phyloP scores from a whole-genome alignment of 2,888 invertebrate genomes.

The Spilarctia lutea region DNA sequence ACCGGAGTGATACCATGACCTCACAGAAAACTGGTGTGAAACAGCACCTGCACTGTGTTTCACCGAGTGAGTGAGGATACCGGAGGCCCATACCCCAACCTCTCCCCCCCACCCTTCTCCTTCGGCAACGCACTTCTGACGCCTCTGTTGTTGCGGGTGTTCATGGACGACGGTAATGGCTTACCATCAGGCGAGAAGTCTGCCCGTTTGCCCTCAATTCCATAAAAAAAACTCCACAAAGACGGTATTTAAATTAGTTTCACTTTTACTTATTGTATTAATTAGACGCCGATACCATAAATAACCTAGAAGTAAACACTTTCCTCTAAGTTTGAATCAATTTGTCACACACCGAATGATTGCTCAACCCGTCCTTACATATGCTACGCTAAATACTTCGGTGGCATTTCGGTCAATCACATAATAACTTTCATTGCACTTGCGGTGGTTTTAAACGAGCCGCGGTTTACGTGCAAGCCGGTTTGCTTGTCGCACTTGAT shows the following conservation, averaged over 20 bases:
- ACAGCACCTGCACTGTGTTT: too few relatives aligned
- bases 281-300: neutral
- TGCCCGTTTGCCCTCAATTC: too few relatives aligned
- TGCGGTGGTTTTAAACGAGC: slow-evolving; percentile 34
- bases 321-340: slow-evolving; percentile 10
- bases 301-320: neutral
- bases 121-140: too few relatives aligned
- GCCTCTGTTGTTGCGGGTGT: too few relatives aligned
- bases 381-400: slow-evolving; percentile 14
- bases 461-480: slow-evolving; percentile 38
- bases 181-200: too few relatives aligned
- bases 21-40: too few relatives aligned
- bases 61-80: too few relatives aligned
- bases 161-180: too few relatives aligned
- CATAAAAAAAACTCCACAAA: neutral
- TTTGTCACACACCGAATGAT: slow-evolving; percentile 21
- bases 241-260: neutral
- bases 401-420: slow-evolving; percentile 39
- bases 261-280: neutral
- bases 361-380: slow-evolving; percentile 25
- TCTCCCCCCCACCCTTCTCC: too few relatives aligned
- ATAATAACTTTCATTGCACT: slow-evolving; percentile 57
- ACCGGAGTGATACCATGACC: too few relatives aligned
- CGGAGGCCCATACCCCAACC: too few relatives aligned
- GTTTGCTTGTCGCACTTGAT: slow-evolving; percentile 31